Conservation (phyloP, 2,113 vertebrate genomes). For the Etheostoma cragini region DNA sequence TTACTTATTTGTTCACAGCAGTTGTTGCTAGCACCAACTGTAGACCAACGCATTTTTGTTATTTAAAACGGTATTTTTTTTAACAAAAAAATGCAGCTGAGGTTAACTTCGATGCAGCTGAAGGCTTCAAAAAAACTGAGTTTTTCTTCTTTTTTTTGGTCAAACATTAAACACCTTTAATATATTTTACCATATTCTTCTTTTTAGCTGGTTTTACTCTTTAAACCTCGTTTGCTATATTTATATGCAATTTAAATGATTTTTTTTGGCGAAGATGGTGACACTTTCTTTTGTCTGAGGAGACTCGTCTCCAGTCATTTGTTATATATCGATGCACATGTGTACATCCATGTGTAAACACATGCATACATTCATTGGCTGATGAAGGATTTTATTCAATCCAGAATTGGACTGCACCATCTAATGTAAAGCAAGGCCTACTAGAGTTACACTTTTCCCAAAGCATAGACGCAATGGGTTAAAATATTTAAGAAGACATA, state of each 20-base stretch:
- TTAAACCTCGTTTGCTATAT: background rate
- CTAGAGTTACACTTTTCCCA: background rate
- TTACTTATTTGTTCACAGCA: too few relatives aligned
- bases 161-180: too few relatives aligned
- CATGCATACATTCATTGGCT: background rate
- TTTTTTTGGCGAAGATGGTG: too few relatives aligned
- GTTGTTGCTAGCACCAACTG: too few relatives aligned
- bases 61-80: too few relatives aligned
- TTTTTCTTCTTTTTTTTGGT: background rate
- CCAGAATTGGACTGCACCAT: background rate
- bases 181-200: background rate
- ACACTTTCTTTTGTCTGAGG: background rate
- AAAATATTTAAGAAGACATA: background rate
- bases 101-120: background rate
- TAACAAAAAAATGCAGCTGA: too few relatives aligned
- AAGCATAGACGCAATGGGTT: too few relatives aligned
- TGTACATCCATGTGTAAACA: background rate
- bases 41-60: too few relatives aligned
- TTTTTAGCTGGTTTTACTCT: background rate
- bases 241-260: background rate
- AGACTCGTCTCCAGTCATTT: background rate
- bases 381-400: background rate
- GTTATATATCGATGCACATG: background rate
- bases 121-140: background rate
- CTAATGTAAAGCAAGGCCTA: background rate